Evolutionary conservation across 2,797 vertebrate genomes (phyloP), one percentile per base, ranked within the genome.

Genomic region (Falco peregrinus): DNA sequence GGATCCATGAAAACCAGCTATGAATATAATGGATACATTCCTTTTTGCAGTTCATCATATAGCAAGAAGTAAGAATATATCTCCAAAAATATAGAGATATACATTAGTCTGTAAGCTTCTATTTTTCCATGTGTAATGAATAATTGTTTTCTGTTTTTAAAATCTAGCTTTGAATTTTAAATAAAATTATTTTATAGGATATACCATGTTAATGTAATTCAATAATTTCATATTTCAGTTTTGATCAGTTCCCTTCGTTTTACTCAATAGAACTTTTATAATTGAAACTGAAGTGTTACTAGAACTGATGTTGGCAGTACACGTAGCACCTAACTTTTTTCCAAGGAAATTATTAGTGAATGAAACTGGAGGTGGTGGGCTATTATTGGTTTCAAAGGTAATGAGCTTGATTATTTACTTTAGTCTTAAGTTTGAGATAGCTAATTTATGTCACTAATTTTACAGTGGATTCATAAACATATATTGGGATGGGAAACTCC

Each of bases 381-480:
- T 90, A 20, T 79, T 93, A 57, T n/a, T 89, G 69, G 90, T 95
- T 90, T 87, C 64, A 93, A 61, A 71, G 56, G 9, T 82, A 94
- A 87, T 85, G 43, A 95, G 35, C 50, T 76, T 92, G 60, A 83
- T 95, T 95, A 64, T 94, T 96, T 90, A 57, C 37, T 93, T 95
- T 87, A 84, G 45, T n/a, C 45, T 76, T 87, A 83, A 83, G 33
- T 87, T 61, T 85, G 53, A 89, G 31, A 25, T 53, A 87, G 29
- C 35, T 95, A 74, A 60, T 31, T 84, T 84, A 56, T 1, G 2
- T 35, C 57, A 75, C 64, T 59, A 45, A 57, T 74, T 95, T 85
- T 74, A 71, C 16, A n/a, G 53, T 0, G 0, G 39, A 68, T 80
- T 93, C 68, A 89, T 80, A 68, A 87, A 31, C 47, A 41, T 59